phyloP scores from a whole-genome alignment of 2,113 vertebrate genomes.

The Empidonax alnorum region DNA sequence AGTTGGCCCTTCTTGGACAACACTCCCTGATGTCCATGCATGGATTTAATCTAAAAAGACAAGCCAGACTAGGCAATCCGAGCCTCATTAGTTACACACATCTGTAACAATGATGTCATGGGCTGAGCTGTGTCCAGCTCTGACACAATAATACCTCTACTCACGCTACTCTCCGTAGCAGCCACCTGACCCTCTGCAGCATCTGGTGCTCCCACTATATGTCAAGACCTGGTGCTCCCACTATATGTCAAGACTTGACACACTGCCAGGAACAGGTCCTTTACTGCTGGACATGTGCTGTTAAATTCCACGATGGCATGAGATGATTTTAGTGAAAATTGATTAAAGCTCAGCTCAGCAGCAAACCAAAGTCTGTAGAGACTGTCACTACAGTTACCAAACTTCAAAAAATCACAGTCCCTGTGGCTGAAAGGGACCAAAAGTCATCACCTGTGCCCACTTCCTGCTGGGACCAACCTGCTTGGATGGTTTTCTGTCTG shows the following conservation, averaged over 20 bases:
- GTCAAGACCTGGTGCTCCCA: background rate
- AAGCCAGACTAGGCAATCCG: background rate
- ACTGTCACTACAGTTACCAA: background rate
- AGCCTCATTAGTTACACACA: background rate
- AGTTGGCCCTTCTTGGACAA: background rate
- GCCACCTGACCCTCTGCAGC: background rate
- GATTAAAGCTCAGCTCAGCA: background rate
- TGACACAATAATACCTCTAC: background rate
- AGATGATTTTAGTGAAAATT: background rate
- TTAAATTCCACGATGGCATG: background rate
- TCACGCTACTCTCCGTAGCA: accelerated
- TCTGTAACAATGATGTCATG: background rate
- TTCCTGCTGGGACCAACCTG: background rate
- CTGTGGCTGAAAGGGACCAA: background rate
- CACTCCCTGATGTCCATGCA: too few relatives aligned
- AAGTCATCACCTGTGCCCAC: background rate
- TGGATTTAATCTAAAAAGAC: background rate
- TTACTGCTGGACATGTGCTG: background rate
- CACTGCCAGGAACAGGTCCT: background rate
- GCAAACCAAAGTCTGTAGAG: background rate
- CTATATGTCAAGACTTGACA: background rate
- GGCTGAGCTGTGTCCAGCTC: background rate
- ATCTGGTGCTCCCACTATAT: background rate
- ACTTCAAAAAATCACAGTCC: background rate
- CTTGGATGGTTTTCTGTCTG: background rate